Evolutionary conservation across 2,797 vertebrate genomes (phyloP).

Genomic region (Arremon aurantiirostris): DNA sequence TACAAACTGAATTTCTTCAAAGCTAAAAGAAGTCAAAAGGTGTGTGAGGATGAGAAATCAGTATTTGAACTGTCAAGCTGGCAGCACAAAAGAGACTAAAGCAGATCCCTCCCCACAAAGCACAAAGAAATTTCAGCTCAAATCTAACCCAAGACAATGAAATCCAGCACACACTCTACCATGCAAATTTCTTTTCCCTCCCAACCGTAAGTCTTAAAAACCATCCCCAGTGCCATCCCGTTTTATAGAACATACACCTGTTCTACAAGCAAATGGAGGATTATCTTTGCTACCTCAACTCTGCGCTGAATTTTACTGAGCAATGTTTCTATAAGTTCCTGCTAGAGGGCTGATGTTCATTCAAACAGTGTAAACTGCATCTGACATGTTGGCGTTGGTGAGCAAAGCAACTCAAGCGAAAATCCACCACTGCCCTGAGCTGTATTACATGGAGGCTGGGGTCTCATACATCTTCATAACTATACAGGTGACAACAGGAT

Average conservation of each 20-base stretch:
- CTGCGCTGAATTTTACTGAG: conserved; percentile 6
- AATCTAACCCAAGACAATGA: background rate
- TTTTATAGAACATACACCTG: background rate
- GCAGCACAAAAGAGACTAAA: background rate
- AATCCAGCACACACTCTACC: background rate
- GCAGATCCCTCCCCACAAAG: background rate
- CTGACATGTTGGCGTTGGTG: conserved; percentile 51
- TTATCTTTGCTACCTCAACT: background rate
- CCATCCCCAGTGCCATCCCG: background rate
- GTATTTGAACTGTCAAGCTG: background rate
- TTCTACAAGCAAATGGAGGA: conserved; percentile 37
- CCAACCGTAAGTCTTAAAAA: background rate
- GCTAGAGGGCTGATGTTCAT: conserved; percentile 64
- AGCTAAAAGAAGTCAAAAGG: conserved; percentile 26
- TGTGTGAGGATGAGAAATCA: background rate
- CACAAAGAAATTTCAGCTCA: background rate
- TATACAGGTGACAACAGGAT: conserved; percentile 42
- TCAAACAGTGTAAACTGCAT: conserved; percentile 67
- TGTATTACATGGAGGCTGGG: background rate
- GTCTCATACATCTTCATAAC: conserved; percentile 63
- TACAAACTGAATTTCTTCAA: conserved; percentile 2
- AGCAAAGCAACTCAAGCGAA: conserved; percentile 49
- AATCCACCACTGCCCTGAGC: conserved; percentile 59
- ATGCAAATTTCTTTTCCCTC: background rate
- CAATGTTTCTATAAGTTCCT: conserved; percentile 38